Evolutionary conservation across 2,113 vertebrate species (phyloP), one percentile per base, ranked within the genome.

Genomic region (Manacus vitellinus): DNA sequence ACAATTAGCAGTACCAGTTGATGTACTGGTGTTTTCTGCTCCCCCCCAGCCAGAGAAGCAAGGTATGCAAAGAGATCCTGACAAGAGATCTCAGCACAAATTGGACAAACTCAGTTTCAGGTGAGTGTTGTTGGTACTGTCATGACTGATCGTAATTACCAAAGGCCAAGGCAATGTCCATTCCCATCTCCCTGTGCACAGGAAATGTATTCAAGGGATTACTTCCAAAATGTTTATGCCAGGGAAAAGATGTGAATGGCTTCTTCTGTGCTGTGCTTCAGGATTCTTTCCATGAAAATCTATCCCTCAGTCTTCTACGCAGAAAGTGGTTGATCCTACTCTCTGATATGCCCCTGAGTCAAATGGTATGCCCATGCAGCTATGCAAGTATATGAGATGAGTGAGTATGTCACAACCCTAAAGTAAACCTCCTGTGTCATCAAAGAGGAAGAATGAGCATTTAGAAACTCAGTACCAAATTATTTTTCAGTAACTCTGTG

Each of bases 301-400:
- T 62, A 2, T 28, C 15, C 15, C 25, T 47, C 43, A 30, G 19
- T 49, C 17, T 85, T 82, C n/a, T 83, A 14, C 12, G 68, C 19
- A 65, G n/a, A 28, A 81, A 30, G 5, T 30, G 4, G 10, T 49
- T 83, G 23, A n/a, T 66, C 30, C 8, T 86, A 14, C 10, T 13
- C 41, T 84, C 46, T 81, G 43, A 62, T 39, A 20, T 79, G 14
- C 14, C 21, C 12, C 24, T 87, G 35, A 35, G 14, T 81, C 61
- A 81, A 89, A 85, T 47, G 1, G 44, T 20, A 12, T 14, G 9
- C 17, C 3, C 0, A 0, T 18, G 2, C 41, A 46, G 30, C 6
- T 85, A 7, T 67, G 31, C 14, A 31, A 68, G 19, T n/a, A 8
- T 68, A 16, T 58, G 16, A 71, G 41, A 44, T 20, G 27, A 20